Percentiles rank a stretch among this genome's conserved stretches.
These are phyloP conservation scores for Trachemys scripta DNA, from an alignment of 2,113 vertebrate genomes.

Conservation along the genomic window DNA sequence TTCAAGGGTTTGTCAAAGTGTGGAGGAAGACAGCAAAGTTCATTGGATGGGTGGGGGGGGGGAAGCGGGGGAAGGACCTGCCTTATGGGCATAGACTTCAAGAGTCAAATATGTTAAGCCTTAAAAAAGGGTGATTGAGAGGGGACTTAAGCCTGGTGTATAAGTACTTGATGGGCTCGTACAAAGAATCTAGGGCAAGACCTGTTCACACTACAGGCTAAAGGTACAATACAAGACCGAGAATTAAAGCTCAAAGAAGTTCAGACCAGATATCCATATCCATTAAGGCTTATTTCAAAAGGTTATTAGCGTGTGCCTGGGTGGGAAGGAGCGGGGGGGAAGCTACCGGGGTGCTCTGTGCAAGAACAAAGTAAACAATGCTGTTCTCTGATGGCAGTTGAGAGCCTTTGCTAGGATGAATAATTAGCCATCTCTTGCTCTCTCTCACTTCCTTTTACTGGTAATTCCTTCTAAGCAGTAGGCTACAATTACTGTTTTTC, in stretches of 20 bases:
- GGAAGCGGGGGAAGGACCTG: neutral
- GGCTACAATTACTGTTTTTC: neutral
- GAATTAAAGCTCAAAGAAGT: constrained; percentile 39
- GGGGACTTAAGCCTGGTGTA: constrained; percentile 54
- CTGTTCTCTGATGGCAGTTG: neutral
- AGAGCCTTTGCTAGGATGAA: neutral
- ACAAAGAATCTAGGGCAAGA: constrained; percentile 28
- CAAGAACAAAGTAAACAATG: neutral
- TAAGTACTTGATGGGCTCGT: constrained; percentile 33
- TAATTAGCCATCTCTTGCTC: neutral
- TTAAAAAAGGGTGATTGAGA: constrained; percentile 26
- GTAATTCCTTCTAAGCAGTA: neutral
- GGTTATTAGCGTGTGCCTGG: neutral
- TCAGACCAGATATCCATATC: neutral
- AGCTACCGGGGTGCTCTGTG: neutral
- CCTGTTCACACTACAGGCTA: constrained; percentile 20
- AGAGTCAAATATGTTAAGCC: constrained; percentile 32
- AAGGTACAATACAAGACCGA: constrained; percentile 7
- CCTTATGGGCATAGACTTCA: neutral
- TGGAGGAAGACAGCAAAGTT: neutral
- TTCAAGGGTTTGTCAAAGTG: neutral
- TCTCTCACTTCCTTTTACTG: neutral
- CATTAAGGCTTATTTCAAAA: neutral
- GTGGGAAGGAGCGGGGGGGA: too few relatives aligned
- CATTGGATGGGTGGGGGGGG: neutral